Evolutionary conservation across 2,113 vertebrate species (phyloP).

Genomic region (Muntiacus muntjak): DNA sequence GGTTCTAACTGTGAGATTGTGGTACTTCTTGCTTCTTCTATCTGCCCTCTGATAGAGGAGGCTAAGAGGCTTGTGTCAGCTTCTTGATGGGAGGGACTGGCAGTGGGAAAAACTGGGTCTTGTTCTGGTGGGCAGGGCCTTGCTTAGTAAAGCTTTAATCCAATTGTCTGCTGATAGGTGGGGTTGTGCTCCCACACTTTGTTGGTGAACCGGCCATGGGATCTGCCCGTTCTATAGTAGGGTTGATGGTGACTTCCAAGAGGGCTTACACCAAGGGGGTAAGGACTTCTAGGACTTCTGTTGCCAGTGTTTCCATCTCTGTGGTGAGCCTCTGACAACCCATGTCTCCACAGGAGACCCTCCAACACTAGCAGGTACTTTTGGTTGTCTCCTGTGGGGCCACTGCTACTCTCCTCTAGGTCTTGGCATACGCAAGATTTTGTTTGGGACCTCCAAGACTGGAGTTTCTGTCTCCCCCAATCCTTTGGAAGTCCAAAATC

Average conservation of each 20-base stretch:
- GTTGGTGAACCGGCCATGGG: background rate
- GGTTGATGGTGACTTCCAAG: background rate
- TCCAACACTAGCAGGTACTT: background rate
- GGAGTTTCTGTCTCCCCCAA: background rate
- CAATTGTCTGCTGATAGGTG: background rate
- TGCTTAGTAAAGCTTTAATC: background rate
- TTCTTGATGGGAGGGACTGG: background rate
- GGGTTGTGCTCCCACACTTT: background rate
- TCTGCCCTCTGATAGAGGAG: background rate
- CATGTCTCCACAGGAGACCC: background rate
- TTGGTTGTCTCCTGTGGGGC: background rate
- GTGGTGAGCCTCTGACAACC: background rate
- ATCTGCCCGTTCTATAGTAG: fast-evolving
- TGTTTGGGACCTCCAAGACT: background rate
- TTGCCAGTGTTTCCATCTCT: background rate
- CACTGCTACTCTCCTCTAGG: background rate
- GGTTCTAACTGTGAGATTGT: background rate
- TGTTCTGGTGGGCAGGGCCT: background rate
- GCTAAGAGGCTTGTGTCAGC: background rate
- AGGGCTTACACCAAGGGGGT: background rate
- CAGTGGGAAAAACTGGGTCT: background rate
- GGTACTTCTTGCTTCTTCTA: background rate
- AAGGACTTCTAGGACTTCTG: background rate
- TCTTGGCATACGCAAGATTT: fast-evolving
- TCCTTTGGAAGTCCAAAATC: background rate